These are phyloP conservation scores for Clupea harengus DNA, from an alignment of 2,113 vertebrate species.

Conservation along the genomic window DNA sequence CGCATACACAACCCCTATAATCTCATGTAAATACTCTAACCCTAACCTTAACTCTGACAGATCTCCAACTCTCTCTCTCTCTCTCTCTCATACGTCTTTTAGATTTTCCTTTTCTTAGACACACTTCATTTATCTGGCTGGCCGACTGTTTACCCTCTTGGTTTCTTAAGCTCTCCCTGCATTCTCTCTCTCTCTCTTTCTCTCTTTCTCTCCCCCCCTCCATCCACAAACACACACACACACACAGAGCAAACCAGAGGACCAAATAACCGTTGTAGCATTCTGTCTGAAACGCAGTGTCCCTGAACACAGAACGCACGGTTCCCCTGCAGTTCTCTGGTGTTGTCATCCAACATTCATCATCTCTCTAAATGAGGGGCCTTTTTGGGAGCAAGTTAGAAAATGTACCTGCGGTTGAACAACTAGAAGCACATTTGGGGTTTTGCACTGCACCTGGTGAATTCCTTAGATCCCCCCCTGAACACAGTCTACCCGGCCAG, in stretches of 20 bases:
- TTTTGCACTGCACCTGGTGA: neutral
- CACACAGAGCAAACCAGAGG: neutral
- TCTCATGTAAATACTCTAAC: neutral
- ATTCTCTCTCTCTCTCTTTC: too few relatives aligned
- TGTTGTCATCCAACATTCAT: neutral
- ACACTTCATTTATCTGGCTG: neutral
- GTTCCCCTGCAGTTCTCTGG: neutral
- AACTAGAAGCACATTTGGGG: too few relatives aligned
- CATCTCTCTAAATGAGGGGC: neutral
- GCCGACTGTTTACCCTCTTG: neutral
- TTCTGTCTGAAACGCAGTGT: neutral
- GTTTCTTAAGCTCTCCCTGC: neutral
- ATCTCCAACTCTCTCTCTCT: neutral
- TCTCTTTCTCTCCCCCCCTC: neutral
- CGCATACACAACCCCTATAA: neutral
- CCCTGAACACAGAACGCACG: neutral
- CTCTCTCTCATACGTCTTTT: neutral
- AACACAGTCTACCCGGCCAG: neutral
- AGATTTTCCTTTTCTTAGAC: neutral
- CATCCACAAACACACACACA: neutral
- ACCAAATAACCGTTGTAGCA: neutral
- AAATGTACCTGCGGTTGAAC: too few relatives aligned
- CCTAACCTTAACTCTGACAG: neutral
- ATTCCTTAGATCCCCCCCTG: too few relatives aligned
- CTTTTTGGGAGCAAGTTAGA: neutral